Evolutionary conservation across 2,888 invertebrate species (phyloP).

Genomic region (Apamea monoglypha): DNA sequence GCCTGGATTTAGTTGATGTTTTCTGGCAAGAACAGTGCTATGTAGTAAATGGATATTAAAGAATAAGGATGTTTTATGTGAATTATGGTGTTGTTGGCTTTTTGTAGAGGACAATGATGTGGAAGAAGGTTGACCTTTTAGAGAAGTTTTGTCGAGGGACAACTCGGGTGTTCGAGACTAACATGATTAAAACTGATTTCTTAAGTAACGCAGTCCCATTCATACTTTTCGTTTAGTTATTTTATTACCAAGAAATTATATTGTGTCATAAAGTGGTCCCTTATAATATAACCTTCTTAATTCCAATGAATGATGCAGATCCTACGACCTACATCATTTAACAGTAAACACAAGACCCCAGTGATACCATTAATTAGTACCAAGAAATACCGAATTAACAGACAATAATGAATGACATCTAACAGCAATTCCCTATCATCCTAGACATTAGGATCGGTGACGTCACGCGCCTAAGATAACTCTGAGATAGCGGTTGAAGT

Average conservation of each 20-base stretch:
- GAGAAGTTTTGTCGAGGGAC: neutral
- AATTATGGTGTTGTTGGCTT: neutral
- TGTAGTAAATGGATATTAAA: neutral
- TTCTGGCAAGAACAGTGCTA: neutral
- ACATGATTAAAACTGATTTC: no score
- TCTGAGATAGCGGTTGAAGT: constrained; percentile 53
- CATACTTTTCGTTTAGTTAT: no score
- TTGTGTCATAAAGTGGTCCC: no score
- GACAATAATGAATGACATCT: constrained; percentile 44
- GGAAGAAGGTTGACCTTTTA: no score
- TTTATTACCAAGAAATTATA: no score
- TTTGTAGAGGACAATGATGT: neutral
- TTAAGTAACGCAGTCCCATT: no score
- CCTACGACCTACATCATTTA: constrained; percentile 11
- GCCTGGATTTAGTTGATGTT: constrained; percentile 3
- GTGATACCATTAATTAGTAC: constrained; percentile 14
- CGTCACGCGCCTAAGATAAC: constrained; percentile 61
- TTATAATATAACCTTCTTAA: neutral
- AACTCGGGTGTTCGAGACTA: no score
- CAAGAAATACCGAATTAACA: constrained; percentile 42
- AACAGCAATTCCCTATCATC: constrained; percentile 53
- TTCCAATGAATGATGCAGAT: neutral
- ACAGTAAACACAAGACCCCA: constrained; percentile 19
- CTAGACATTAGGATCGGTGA: constrained; percentile 59
- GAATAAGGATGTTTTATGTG: neutral